Conservation (phyloP, 2,797 vertebrate species). For the Enteromius paludinosus region DNA sequence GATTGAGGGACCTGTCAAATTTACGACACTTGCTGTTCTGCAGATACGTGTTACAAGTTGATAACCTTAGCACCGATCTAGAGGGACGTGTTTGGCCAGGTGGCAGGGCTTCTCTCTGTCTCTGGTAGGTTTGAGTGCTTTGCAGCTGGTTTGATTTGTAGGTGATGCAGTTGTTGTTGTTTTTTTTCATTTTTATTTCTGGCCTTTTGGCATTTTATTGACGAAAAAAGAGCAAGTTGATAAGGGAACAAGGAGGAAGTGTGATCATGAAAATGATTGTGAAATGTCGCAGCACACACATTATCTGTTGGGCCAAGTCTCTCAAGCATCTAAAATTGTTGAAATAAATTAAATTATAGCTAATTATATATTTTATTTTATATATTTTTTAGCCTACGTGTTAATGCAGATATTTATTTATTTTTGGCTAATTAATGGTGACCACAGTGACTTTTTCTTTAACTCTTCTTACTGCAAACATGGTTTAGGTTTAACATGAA, state of each 20-base stretch:
- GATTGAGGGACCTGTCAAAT: slow-evolving; percentile 58
- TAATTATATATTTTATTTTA: background rate
- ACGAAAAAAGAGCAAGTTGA: background rate
- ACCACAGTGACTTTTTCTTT: background rate
- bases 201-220: background rate
- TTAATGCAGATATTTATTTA: background rate
- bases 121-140: slow-evolving; percentile 4
- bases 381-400: background rate
- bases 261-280: background rate
- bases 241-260: background rate
- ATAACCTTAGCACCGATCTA: slow-evolving; percentile 37
- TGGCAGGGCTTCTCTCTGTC: slow-evolving; percentile 12
- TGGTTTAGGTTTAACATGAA: background rate
- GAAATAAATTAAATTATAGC: too few relatives aligned
- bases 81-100: background rate
- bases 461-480: background rate
- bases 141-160: background rate
- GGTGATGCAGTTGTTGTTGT: background rate
- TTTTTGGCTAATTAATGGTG: background rate
- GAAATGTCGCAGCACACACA: background rate
- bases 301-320: background rate
- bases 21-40: slow-evolving; percentile 33
- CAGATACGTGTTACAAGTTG: slow-evolving; percentile 37
- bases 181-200: background rate
- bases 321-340: background rate